Base-by-base conservation (phyloP, 30 jellyfish, hydroid and myxozoan genomes). In the Hydra vulgaris region DNA sequence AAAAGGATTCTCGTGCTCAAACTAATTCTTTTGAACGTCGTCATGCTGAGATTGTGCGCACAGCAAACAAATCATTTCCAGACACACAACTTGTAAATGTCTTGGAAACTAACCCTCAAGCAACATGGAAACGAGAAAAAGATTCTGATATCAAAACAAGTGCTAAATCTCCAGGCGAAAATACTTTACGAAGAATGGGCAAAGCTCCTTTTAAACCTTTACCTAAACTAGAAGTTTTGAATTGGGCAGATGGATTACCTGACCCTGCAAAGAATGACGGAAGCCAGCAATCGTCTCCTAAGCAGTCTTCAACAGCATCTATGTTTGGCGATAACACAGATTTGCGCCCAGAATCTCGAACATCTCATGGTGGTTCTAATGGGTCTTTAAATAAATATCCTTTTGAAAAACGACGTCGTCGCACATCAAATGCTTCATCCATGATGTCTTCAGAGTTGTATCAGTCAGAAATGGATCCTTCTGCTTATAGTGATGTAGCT, bases 381-480 rank as follows among this genome's bases (percentile, higher is more conserved):
- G 79, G 85, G 40, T 94, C 99, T 0, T 79, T 94, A 22, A 87
- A 94, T 71, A 87, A 85, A 71, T 94, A 86, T 73, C 90, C 99
- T 21, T 87, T 85, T 61, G 95, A 85, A 17, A 83, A 81, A 23
- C 84, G 99, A 16, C 94, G 97, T 0, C 94, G 99, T 20, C 90
- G 99, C 21, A 79, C 82, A 84, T 92, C 98, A 1, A 95, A 92
- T 76, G 95, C 99, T 19, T 94, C 99, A 5, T 94, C 99, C 18
- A 94, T 94, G 99, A 82, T 94, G 88, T 94, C 99, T 54, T 94
- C 99, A 0, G 99, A 94, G 81, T 70, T 94, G 81, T 94, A 94
- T 80, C 99, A 94, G 66, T 87, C 96, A 17, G 99, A 94, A 76
- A 94, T 94, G 99, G 99, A 94, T 54, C 99, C 99, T 17, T 94